phyloP scores from a whole-genome alignment of 2,797 vertebrate genomes.

The Myotis planiceps region DNA sequence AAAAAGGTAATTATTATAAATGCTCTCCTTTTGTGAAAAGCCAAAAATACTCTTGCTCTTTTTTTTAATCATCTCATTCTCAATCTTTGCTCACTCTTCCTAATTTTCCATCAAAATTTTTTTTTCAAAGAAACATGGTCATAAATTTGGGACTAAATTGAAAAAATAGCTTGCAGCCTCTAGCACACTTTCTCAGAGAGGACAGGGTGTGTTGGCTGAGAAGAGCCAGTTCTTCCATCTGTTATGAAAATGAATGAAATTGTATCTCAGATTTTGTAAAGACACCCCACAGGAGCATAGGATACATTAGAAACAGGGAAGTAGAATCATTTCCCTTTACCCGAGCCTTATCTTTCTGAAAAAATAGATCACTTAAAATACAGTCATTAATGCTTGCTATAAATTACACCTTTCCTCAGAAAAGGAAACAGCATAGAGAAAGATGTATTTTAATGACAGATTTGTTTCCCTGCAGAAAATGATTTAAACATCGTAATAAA shows the following conservation, averaged over 20 bases:
- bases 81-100: neutral
- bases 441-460: slow-evolving; percentile 64
- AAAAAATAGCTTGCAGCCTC: neutral
- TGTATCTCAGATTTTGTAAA: neutral
- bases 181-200: neutral
- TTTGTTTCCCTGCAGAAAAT: slow-evolving; percentile 74
- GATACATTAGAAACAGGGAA: neutral
- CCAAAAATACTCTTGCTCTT: neutral
- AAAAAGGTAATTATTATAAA: slow-evolving; percentile 30
- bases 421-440: slow-evolving; percentile 46
- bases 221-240: neutral
- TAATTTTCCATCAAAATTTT: slow-evolving; percentile 27
- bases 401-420: slow-evolving; percentile 29
- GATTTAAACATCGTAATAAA: slow-evolving; percentile 60
- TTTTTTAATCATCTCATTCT: neutral
- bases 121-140: neutral
- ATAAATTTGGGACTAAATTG: neutral
- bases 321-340: neutral
- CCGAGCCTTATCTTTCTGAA: slow-evolving; percentile 3
- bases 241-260: neutral
- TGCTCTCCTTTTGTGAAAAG: slow-evolving; percentile 43
- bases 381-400: slow-evolving; percentile 56
- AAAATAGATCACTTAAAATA: slow-evolving; percentile 51
- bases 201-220: neutral
- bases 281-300: neutral